Conservation (phyloP, 2,113 vertebrate species). For the Hippocampus abdominalis region DNA sequence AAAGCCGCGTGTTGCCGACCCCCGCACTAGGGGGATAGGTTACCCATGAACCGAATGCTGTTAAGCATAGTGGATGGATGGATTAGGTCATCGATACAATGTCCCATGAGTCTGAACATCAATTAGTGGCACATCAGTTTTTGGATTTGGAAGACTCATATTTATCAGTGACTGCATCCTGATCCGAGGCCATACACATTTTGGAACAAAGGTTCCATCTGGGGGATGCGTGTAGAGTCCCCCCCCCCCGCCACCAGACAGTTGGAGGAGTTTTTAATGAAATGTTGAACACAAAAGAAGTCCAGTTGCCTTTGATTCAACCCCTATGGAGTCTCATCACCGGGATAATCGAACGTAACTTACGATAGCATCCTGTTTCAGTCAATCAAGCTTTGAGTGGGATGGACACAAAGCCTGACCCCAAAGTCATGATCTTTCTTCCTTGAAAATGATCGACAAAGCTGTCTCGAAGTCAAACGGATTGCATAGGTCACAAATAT, state of each 20-base stretch:
- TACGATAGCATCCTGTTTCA: not conserved
- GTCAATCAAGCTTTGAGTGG: not conserved
- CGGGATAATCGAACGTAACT: not conserved
- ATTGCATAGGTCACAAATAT: not conserved
- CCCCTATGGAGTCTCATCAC: not conserved
- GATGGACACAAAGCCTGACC: not conserved
- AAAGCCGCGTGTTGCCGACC: too few species aligned
- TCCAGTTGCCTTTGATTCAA: not conserved
- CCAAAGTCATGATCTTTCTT: not conserved
- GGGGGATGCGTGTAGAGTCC: not conserved
- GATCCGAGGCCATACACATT: too few species aligned
- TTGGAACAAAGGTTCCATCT: not conserved
- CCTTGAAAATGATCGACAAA: not conserved
- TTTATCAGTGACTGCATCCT: too few species aligned
- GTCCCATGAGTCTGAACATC: too few species aligned
- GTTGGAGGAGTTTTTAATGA: not conserved
- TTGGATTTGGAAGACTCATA: not conserved
- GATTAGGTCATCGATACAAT: not conserved
- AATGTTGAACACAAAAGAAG: not conserved
- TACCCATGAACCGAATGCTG: too few species aligned
- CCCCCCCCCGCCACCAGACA: not conserved
- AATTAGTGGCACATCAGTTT: too few species aligned
- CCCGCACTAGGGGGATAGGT: too few species aligned
- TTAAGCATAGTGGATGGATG: not conserved
- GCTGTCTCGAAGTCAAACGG: not conserved